phyloP scores from a whole-genome alignment of 2,797 vertebrate species.

The Lagocephalus sceleratus region DNA sequence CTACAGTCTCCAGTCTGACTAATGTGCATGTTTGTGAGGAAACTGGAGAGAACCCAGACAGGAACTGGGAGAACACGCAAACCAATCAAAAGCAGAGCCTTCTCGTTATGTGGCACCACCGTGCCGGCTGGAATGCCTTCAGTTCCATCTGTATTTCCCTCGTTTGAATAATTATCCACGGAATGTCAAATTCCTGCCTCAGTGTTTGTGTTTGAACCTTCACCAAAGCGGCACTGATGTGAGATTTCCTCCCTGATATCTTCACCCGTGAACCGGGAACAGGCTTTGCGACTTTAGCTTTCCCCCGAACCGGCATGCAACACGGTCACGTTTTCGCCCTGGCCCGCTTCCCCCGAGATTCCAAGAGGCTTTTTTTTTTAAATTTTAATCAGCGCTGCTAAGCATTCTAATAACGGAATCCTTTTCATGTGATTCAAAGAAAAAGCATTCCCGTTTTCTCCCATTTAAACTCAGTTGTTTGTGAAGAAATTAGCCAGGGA shows the following conservation, averaged over 20 bases:
- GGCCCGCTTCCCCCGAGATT: slow-evolving; percentile 25
- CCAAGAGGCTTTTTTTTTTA: slow-evolving; percentile 42
- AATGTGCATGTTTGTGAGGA: no score
- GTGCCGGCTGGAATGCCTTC: neutral
- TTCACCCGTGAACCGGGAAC: neutral
- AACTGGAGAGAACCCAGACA: no score
- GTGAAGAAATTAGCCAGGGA: slow-evolving; percentile 42
- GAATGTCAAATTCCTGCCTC: slow-evolving; percentile 11
- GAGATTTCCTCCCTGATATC: slow-evolving; percentile 37
- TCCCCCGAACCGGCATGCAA: slow-evolving; percentile 35
- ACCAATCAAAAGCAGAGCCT: no score
- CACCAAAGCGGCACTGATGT: slow-evolving; percentile 22
- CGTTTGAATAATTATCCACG: slow-evolving; percentile 6
- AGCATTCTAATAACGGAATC: slow-evolving; percentile 40
- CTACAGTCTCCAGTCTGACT: no score
- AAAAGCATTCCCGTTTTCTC: slow-evolving; percentile 48
- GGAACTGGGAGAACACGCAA: no score
- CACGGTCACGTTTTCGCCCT: slow-evolving; percentile 14
- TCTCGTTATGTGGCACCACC: no score
- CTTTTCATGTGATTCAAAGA: slow-evolving; percentile 61
- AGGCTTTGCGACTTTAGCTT: neutral
- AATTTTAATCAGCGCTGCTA: slow-evolving; percentile 40
- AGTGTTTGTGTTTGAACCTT: slow-evolving; percentile 29
- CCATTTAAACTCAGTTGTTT: slow-evolving; percentile 47
- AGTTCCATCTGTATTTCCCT: neutral